Percentiles rank a stretch among this genome's conserved stretches.
phyloP scores from a whole-genome alignment of 2,113 vertebrate genomes.

The Neolamprologus toae region DNA sequence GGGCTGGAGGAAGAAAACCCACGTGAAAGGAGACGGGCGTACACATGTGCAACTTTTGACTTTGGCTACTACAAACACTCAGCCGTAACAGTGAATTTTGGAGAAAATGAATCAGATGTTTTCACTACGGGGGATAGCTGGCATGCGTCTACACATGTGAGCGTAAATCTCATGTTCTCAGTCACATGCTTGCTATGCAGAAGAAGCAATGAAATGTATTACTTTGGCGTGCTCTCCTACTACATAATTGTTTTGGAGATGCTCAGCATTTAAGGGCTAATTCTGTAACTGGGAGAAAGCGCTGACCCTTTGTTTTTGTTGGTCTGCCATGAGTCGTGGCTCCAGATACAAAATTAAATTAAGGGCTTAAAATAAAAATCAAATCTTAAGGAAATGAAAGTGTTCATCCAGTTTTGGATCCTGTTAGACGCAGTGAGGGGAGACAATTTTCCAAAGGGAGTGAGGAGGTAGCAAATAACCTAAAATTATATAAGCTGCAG shows the following conservation, averaged over 20 bases:
- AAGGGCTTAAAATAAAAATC: background rate
- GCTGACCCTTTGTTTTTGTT: background rate
- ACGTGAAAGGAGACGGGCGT: background rate
- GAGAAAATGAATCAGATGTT: background rate
- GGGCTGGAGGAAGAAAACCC: background rate
- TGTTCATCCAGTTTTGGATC: background rate
- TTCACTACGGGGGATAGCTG: background rate
- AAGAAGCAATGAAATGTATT: background rate
- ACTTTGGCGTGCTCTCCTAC: background rate
- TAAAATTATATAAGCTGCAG: slow-evolving; percentile 7
- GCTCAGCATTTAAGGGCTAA: background rate
- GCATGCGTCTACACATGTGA: background rate
- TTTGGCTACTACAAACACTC: background rate
- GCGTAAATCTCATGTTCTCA: background rate
- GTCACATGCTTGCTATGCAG: background rate
- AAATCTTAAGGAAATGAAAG: background rate
- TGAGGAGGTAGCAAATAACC: background rate
- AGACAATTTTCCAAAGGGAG: background rate
- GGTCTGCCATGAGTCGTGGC: background rate
- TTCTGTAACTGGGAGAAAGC: background rate
- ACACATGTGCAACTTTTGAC: background rate
- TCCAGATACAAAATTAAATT: slow-evolving; percentile 5
- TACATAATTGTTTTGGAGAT: background rate
- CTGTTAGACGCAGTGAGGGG: background rate
- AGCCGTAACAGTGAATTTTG: background rate